Conservation (phyloP, 2,888 invertebrate species). For the Dryobota labecula region DNA sequence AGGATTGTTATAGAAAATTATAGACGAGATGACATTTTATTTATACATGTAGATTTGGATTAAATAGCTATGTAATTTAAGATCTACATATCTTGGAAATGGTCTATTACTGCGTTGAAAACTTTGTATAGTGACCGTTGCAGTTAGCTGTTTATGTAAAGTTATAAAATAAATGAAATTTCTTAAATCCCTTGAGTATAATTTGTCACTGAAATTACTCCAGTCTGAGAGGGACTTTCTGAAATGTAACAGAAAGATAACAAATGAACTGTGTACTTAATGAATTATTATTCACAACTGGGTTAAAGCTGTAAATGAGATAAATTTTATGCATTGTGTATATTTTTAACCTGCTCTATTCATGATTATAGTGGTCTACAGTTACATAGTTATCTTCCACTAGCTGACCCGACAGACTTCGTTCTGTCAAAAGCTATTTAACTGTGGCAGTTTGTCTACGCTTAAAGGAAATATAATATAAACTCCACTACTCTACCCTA, state of each 20-base stretch:
- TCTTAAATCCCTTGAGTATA: slow-evolving; percentile 69
- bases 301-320: slow-evolving; percentile 31
- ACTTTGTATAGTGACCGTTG: slow-evolving; percentile 76
- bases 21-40: slow-evolving; percentile 38
- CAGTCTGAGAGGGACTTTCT: slow-evolving; percentile 36
- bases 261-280: slow-evolving; percentile 42
- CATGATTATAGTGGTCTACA: neutral
- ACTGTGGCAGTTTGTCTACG: too few species aligned
- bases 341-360: slow-evolving; percentile 14
- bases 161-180: slow-evolving; percentile 83
- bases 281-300: slow-evolving; percentile 44
- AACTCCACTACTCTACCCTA: too few species aligned
- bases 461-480: too few species aligned
- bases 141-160: slow-evolving; percentile 85
- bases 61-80: slow-evolving; percentile 38
- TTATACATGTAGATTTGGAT: slow-evolving; percentile 37
- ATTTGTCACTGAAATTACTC: slow-evolving; percentile 48
- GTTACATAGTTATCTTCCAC: neutral
- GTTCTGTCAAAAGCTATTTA: too few species aligned
- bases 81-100: slow-evolving; percentile 66
- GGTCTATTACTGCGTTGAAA: slow-evolving; percentile 55
- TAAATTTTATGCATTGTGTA: slow-evolving; percentile 20
- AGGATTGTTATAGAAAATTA: slow-evolving; percentile 35
- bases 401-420: too few species aligned
- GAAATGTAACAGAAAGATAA: slow-evolving; percentile 48